Evolutionary conservation across 2,797 vertebrate genomes (phyloP), one percentile per base, ranked within the genome.

Genomic region (Falco naumanni): DNA sequence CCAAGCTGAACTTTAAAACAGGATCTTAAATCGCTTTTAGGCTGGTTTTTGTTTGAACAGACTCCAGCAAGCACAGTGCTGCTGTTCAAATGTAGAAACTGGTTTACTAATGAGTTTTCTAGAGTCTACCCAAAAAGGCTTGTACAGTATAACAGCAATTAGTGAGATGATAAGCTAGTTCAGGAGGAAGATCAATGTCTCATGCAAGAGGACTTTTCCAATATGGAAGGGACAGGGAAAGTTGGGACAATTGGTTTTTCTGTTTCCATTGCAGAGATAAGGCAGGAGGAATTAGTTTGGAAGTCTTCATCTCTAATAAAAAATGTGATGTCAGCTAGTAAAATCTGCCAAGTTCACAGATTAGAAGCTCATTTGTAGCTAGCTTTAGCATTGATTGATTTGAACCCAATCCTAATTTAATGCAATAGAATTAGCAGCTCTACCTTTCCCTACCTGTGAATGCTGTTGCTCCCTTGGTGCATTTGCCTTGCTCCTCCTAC

Each of bases 1-100:
- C 76, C 68, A 88, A 83, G 74, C 47, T 93, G 90, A 96, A 96
- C 92, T 92, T 87, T 80, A 90, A 85, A 88, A 84, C n/a, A 57
- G 25, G 53, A 53, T 71, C 56, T 90, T 93, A 63, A 93, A 61
- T 59, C 0, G 18, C 26, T 82, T 50, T 90, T 92, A 78, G 26
- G 33, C 87, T 92, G 68, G 24, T 90, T 64, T 83, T 89, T n/a
- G 31, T 76, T 45, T 76, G 84, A 71, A 37, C 45, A 24, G 13
- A 63, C 47, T 83, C 51, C 65, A 51, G 48, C 9, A 64, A 84
- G 61, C 31, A 47, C 16, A 56, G 26, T 19, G 34, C 10, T 61
- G 53, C 39, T 59, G 25, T 79, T 89, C 29, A 79, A 89, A 48
- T 24, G 16, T 11, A 26, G 19, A 26, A 51, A 24, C 45, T 68